These are phyloP conservation scores for Tangara arthus DNA, from an alignment of 2,797 vertebrate genomes.

Conservation along the genomic window DNA sequence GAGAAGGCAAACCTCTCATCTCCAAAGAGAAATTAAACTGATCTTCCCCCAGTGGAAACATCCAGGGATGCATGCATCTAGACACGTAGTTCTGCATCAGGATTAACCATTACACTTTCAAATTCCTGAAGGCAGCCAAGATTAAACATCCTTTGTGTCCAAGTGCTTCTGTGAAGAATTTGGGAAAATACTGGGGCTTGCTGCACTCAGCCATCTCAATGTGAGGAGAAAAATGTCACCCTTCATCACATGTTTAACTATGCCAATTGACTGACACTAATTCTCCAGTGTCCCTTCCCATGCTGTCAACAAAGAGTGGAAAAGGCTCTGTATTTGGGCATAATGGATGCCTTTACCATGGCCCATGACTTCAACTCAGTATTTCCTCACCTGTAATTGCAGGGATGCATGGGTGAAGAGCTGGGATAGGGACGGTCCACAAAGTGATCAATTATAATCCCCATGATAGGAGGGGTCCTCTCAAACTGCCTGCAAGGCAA, in stretches of 20 bases:
- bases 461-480: slow-evolving; percentile 95
- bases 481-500: slow-evolving; percentile 92
- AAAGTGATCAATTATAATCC: slow-evolving; percentile 98
- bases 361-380: neutral
- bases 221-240: neutral
- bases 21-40: neutral
- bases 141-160: neutral
- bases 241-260: neutral
- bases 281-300: neutral
- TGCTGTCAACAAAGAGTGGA: neutral
- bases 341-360: slow-evolving; percentile 28
- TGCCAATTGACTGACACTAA: neutral
- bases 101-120: neutral
- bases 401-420: slow-evolving; percentile 87
- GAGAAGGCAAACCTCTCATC: neutral
- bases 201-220: neutral
- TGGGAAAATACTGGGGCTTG: neutral
- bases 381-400: slow-evolving; percentile 88
- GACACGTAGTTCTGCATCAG: neutral
- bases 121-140: neutral
- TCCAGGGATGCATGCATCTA: neutral
- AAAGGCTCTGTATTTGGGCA: slow-evolving; percentile 30
- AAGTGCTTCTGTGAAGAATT: neutral
- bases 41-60: neutral
- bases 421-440: slow-evolving; percentile 91